These are phyloP conservation scores for Sorex maritimensis DNA, from an alignment of 2,797 vertebrate genomes.

Conservation along the genomic window DNA sequence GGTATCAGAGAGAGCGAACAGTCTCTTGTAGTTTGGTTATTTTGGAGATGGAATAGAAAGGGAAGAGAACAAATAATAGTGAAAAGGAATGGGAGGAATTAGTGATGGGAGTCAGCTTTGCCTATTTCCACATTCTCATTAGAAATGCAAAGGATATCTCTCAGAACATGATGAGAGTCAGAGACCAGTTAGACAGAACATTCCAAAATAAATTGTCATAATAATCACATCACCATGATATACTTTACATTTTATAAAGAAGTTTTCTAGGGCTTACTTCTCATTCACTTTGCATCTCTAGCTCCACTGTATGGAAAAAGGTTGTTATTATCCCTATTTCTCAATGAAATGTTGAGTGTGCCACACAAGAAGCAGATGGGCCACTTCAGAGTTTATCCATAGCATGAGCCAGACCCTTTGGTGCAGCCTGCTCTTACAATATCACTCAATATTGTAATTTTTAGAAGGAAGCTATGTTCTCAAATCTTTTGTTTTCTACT, in stretches of 20 bases:
- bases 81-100: not conserved
- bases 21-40: not conserved
- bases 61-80: not conserved
- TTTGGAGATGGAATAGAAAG: not conserved
- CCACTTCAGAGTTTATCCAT: too few relatives aligned
- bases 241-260: not conserved
- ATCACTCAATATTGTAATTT: not conserved
- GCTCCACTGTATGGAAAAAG: not conserved
- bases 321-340: not conserved
- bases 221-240: not conserved
- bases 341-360: not conserved
- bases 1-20: not conserved
- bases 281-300: not conserved
- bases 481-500: not conserved
- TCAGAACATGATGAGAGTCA: conserved; percentile 3
- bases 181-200: not conserved
- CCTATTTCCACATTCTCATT: conserved; percentile 48
- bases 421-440: not conserved
- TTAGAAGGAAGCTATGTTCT: not conserved
- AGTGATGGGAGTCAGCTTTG: not conserved
- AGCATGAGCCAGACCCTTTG: not conserved
- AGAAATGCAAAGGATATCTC: not conserved
- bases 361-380: not conserved
- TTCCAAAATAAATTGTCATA: not conserved
- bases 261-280: not conserved